Percentiles rank a stretch among this genome's conserved stretches.
phyloP scores from a whole-genome alignment of 2,113 vertebrate species.

The Amphiprion ocellaris region DNA sequence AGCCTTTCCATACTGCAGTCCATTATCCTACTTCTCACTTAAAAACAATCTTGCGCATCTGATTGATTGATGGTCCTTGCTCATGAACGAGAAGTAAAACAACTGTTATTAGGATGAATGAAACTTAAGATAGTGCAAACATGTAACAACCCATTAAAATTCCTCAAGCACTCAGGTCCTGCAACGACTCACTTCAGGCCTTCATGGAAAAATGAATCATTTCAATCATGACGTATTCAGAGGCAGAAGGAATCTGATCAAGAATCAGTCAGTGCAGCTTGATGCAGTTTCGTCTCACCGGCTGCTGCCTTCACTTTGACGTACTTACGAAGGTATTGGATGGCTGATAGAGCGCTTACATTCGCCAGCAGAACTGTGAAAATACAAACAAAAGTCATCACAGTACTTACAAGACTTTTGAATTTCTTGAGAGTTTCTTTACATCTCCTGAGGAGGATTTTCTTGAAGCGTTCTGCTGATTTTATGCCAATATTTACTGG shows the following conservation, averaged over 20 bases:
- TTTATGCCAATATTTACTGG: too few species aligned
- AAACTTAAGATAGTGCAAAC: conserved; percentile 23
- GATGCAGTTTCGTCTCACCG: conserved; percentile 45
- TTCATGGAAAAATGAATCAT: conserved; percentile 5
- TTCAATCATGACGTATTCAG: background rate
- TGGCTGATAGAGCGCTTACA: conserved; percentile 92
- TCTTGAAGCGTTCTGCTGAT: background rate
- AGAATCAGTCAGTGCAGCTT: conserved; percentile 3
- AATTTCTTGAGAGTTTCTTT: background rate
- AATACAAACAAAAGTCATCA: conserved; percentile 20
- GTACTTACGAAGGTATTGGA: conserved; percentile 91
- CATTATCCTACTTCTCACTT: too few species aligned
- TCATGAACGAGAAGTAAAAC: too few species aligned
- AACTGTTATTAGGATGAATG: background rate
- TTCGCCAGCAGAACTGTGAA: conserved; percentile 92
- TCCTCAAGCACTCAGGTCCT: background rate
- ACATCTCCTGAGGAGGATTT: background rate
- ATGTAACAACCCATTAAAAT: conserved; percentile 17
- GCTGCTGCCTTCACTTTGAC: conserved; percentile 59
- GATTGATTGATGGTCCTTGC: too few species aligned
- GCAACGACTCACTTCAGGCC: background rate
- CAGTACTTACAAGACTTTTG: background rate
- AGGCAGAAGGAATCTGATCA: conserved; percentile 30
- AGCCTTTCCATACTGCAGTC: too few species aligned
- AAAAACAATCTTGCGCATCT: too few species aligned